Evolutionary conservation across 2,888 invertebrate species (phyloP), one percentile per base, ranked within the genome.

Genomic region (Dasypolia templi): DNA sequence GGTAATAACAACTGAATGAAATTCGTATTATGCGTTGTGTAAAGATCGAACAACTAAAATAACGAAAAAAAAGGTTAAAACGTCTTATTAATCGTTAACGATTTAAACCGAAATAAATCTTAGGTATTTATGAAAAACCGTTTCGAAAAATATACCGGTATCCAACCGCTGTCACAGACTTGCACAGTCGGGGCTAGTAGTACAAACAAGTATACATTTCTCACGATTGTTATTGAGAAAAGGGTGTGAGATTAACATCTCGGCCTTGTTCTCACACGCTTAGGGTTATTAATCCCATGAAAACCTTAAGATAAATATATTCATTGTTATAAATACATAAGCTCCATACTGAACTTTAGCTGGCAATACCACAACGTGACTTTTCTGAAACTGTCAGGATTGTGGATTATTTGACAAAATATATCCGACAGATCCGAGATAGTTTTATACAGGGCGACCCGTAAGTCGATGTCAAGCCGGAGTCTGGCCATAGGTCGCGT

Each of bases 181-280:
- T 26, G n/a, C 17, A 49, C 6, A 32, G 67, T 55, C n/a, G 19
- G 42, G 12, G 42, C 22, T 9, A 29, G 39, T 55, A 26, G 71
- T 17, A 22, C 32, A 44, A 42, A 68, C 14, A 26, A 68, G 44
- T 55, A 55, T 4, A 55, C 26, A 46, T 56, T 56, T 35, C 17
- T 69, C 44, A 35, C 69, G 35, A 22, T 35, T 68, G 42, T 71
- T 72, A 58, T 49, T 42, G 58, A 19, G 58, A 17, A 49, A 49
- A 49, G 46, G n/a, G n/a, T 58, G n/a, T 49, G 58, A 42, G 56
- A 71, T 72, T 42, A 72, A 42, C 49, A 46, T 35, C 4, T 69
- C 32, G 44, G 14, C 35, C 69, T 22, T 46, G 3, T 17, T 22
- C 67, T 44, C 53, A 42, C 29, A 19, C 32, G 22, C 22, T 51